Percentiles rank a stretch among this genome's conserved stretches.
These are phyloP conservation scores for Gibbula magus DNA, from an alignment of 2,888 invertebrate species.

Conservation along the genomic window DNA sequence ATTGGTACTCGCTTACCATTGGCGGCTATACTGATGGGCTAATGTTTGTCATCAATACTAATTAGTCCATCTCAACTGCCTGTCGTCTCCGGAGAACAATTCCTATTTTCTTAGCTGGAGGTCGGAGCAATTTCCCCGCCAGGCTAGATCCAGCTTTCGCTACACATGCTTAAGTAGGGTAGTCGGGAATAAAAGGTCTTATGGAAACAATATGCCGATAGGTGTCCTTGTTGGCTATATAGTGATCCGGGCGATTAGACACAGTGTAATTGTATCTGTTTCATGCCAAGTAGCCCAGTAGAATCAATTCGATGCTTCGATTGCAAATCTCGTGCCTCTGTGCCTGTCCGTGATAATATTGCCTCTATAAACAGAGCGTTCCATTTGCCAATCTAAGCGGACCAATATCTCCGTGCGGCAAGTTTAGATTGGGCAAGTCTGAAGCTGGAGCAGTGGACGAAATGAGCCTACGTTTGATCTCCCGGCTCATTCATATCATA, in stretches of 20 bases:
- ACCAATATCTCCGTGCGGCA: background rate
- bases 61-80: no score
- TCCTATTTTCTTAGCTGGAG: no score
- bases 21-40: no score
- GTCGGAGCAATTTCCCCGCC: no score
- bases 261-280: slow-evolving; percentile 16
- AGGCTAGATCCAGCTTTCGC: no score
- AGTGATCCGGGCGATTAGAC: background rate
- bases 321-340: slow-evolving; percentile 9
- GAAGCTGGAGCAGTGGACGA: background rate
- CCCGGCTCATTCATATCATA: background rate
- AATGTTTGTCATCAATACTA: no score
- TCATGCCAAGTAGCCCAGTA: slow-evolving; percentile 1
- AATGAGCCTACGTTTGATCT: background rate
- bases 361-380: slow-evolving; percentile 9
- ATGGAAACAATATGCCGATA: slow-evolving; percentile 3
- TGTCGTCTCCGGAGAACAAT: no score
- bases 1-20: no score
- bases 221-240: background rate
- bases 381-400: background rate
- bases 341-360: slow-evolving; percentile 9
- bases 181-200: background rate
- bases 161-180: no score
- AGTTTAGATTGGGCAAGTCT: background rate
- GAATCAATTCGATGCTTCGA: slow-evolving; percentile 20